Base-by-base conservation (phyloP, 2,113 vertebrate species). In the Halichoeres trimaculatus region DNA sequence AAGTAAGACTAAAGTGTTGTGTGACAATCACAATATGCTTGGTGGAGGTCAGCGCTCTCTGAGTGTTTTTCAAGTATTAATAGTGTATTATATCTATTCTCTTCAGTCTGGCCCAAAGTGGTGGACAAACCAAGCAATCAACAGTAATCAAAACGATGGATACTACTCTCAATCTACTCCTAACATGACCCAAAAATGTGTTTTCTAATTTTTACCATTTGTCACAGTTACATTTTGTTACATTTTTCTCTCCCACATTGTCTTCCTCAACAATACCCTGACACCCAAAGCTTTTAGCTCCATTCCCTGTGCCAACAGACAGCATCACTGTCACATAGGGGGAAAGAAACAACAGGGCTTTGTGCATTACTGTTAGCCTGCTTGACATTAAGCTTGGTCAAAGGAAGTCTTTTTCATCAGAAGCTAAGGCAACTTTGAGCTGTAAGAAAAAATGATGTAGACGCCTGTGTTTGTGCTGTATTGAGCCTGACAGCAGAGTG, bases 401-500 rank as follows among this genome's bases (percentile, higher is more conserved):
- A 43, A 34, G 48, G 23, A 8, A 7, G 17, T 19, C n/a, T 48
- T 48, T 55, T 68, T 78, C 24, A 43, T 60, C 11, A 6, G 60
- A 77, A 50, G 54, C 71, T 48, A 17, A 60, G 63, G 30, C 24
- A 52, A 70, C 69, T 76, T 61, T 50, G 56, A 63, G 70, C 62
- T 57, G 51, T 40, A 73, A 6, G 55, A 61, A 79, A 80, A 80
- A 83, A 52, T 71, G 55, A 66, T 70, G 63, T 74, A 83, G 64
- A 83, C 69, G 71, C 74, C 76, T 70, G 70, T 58, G 54, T 83
- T 52, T 26, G 52, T 10, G 14, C 61, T 60, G 47, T 74, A 87
- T 73, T 68, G 80, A 78, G 61, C 65, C 81, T 85, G 81, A 89
- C 83, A 80, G 81, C 77, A 73, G 67, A 80, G 70, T 30, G 24